phyloP scores from a whole-genome alignment of 2,888 invertebrate species.

The Stramonita haemastoma region DNA sequence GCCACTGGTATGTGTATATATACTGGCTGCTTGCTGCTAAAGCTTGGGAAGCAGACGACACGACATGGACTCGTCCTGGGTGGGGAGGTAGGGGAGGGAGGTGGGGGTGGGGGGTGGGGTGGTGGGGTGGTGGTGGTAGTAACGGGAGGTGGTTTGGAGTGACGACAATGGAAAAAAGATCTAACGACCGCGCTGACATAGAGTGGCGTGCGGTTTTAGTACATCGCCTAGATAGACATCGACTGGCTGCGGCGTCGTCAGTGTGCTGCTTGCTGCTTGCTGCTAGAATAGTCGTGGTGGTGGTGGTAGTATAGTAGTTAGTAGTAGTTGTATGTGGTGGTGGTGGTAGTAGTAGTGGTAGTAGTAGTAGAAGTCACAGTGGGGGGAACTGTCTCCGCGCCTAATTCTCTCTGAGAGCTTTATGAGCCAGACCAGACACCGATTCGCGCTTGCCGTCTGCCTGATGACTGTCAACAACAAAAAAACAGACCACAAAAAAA shows the following conservation, averaged over 20 bases:
- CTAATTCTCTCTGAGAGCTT: conserved; percentile 6
- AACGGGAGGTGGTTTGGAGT: neutral
- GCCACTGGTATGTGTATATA: neutral
- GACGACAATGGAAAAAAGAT: conserved; percentile 15
- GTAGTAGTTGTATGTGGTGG: no score
- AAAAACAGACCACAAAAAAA: neutral
- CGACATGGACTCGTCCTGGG: neutral
- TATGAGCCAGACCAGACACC: neutral
- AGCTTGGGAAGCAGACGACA: neutral
- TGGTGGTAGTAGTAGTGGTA: no score
- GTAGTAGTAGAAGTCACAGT: no score
- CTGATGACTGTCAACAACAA: neutral
- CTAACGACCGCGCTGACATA: conserved; percentile 29
- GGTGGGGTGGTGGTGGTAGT: neutral
- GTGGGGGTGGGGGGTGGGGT: neutral
- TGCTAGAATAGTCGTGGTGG: no score
- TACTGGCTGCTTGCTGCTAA: neutral
- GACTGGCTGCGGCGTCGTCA: neutral
- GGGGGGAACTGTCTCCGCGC: neutral
- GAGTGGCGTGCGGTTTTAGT: conserved; percentile 34
- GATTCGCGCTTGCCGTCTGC: neutral
- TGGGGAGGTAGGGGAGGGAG: neutral
- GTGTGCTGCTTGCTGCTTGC: no score
- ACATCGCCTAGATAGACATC: conserved; percentile 38
- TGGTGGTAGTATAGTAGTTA: no score